Conservation (phyloP, 2,113 vertebrate genomes). For the Crotalus horridus region DNA sequence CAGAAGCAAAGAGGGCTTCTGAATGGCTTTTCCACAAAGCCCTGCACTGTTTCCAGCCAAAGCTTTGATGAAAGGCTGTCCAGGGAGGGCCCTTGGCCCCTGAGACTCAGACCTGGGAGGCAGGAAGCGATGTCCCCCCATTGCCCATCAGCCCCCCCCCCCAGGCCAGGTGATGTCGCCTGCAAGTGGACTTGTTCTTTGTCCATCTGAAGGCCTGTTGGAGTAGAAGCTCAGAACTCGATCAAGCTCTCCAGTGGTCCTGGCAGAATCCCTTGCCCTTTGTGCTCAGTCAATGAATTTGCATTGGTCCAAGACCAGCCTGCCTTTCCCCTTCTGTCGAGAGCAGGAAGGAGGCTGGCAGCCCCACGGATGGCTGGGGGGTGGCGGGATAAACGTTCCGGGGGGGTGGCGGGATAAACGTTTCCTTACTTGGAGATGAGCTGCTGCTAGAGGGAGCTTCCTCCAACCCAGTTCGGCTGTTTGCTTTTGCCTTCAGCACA, state of each 20-base stretch:
- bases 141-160: background rate
- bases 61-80: background rate
- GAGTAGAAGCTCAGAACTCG: background rate
- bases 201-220: background rate
- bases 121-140: background rate
- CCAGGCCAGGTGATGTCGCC: background rate
- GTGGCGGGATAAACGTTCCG: background rate
- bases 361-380: background rate
- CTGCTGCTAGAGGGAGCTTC: background rate
- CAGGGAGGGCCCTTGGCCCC: background rate
- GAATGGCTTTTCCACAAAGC: background rate
- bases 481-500: constrained; percentile 8
- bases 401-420: no score
- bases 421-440: constrained; percentile 3
- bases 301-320: background rate
- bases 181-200: background rate
- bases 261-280: background rate
- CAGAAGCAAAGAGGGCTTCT: background rate
- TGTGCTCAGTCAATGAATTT: background rate
- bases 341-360: background rate
- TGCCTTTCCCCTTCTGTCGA: background rate
- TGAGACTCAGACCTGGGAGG: background rate
- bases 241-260: background rate
- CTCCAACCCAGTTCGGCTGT: background rate
- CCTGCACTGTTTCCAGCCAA: background rate